phyloP scores from a whole-genome alignment of 1,140 invertebrate genomes.

The Belonocnema kinseyi region DNA sequence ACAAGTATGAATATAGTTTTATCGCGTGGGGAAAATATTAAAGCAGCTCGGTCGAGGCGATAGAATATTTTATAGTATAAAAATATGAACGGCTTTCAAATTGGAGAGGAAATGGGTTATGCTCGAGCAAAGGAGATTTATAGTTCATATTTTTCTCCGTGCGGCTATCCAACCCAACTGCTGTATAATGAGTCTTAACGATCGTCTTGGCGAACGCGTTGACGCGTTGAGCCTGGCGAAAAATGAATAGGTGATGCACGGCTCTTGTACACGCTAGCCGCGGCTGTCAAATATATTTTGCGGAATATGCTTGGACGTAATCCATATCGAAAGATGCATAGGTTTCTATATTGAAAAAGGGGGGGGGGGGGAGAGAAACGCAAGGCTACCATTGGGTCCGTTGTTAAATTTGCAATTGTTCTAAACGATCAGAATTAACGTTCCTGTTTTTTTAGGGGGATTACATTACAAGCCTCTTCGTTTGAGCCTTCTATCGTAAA shows the following conservation, averaged over 20 bases:
- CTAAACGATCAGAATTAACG: too few species aligned
- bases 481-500: neutral
- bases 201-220: slow-evolving; percentile 60
- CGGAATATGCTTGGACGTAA: neutral
- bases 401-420: too few species aligned
- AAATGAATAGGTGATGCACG: slow-evolving; percentile 69
- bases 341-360: neutral
- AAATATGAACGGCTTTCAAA: slow-evolving; percentile 10
- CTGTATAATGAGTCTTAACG: slow-evolving; percentile 68
- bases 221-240: slow-evolving; percentile 61
- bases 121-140: slow-evolving; percentile 46
- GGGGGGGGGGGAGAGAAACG: too few species aligned
- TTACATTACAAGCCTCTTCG: too few species aligned
- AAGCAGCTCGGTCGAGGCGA: neutral
- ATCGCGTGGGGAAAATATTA: neutral
- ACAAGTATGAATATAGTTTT: neutral
- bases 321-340: neutral
- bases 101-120: slow-evolving; percentile 15
- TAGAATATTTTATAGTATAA: slow-evolving; percentile 18
- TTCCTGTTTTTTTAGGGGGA: too few species aligned
- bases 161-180: slow-evolving; percentile 60
- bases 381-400: too few species aligned
- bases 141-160: slow-evolving; percentile 59
- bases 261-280: slow-evolving; percentile 60
- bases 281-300: slow-evolving; percentile 22